Conservation (phyloP, 1,140 invertebrate genomes). For the Drosophila malerkotliana region DNA sequence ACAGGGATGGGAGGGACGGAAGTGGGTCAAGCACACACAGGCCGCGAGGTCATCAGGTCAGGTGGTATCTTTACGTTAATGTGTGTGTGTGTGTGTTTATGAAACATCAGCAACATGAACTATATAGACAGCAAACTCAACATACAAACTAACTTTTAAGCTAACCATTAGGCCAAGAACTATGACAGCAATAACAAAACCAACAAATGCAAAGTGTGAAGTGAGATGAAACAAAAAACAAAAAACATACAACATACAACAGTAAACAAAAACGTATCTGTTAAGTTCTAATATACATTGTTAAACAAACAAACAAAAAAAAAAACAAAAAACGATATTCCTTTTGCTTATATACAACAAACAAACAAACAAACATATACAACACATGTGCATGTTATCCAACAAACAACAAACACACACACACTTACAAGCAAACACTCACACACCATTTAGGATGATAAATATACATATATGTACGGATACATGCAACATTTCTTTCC, state of each 20-base stretch:
- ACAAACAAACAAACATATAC: conserved; percentile 25
- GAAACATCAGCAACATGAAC: conserved; percentile 12
- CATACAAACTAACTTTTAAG: conserved; percentile 65
- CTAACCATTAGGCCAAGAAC: conserved; percentile 58
- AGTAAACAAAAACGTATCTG: conserved; percentile 27
- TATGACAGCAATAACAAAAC: conserved; percentile 33
- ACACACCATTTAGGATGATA: conserved; percentile 42
- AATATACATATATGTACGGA: conserved; percentile 38
- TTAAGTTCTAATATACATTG: conserved; percentile 59
- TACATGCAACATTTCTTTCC: conserved; percentile 75
- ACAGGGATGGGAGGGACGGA: conserved; percentile 2
- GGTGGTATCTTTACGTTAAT: neutral
- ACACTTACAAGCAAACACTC: conserved; percentile 16
- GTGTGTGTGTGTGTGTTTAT: conserved; percentile 28
- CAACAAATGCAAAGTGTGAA: conserved; percentile 24
- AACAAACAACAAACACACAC: conserved; percentile 21
- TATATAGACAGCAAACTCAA: conserved; percentile 25
- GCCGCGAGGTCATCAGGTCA: neutral
- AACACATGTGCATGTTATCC: conserved; percentile 56
- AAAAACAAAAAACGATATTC: conserved; percentile 69
- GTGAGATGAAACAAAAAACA: conserved; percentile 17
- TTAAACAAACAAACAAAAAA: conserved; percentile 31
- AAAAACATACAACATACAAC: conserved; percentile 6
- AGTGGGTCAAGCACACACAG: conserved; percentile 11
- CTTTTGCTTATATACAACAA: conserved; percentile 69